Conservation (phyloP, 1,140 invertebrate genomes). For the Heliconius nattereri region DNA sequence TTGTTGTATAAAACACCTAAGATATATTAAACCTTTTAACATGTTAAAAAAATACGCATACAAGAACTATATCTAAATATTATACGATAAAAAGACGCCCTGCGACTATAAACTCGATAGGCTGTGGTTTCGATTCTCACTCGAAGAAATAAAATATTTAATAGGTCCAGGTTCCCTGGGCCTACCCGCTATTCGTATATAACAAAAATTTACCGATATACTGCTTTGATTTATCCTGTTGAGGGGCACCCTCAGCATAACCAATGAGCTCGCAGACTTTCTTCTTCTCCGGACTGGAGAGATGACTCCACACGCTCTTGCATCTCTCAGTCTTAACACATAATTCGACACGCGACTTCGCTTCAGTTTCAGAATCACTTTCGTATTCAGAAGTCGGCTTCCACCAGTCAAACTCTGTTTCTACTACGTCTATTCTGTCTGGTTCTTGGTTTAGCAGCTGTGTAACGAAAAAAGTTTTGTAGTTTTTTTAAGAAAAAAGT, state of each 20-base stretch:
- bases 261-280: conserved; percentile 85
- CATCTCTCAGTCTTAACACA: conserved; percentile 79
- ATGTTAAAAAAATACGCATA: too few species aligned
- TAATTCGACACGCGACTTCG: conserved; percentile 56
- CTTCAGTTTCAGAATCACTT: conserved; percentile 52
- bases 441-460: conserved; percentile 83
- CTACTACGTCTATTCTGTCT: conserved; percentile 79
- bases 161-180: too few species aligned
- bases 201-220: conserved; percentile 76
- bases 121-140: too few species aligned
- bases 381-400: conserved; percentile 58
- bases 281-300: conserved; percentile 86
- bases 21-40: too few species aligned
- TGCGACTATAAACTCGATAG: too few species aligned
- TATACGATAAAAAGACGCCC: too few species aligned
- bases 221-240: conserved; percentile 80
- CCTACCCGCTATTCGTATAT: too few species aligned
- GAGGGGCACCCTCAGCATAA: conserved; percentile 70
- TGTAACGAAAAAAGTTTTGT: background rate
- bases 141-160: too few species aligned
- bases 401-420: conserved; percentile 82
- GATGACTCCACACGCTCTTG: conserved; percentile 83
- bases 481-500: background rate
- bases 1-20: too few species aligned
- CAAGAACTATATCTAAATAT: too few species aligned